These are phyloP conservation scores for Oenanthe oenanthe DNA, from an alignment of 2,113 vertebrate species.

Conservation along the genomic window DNA sequence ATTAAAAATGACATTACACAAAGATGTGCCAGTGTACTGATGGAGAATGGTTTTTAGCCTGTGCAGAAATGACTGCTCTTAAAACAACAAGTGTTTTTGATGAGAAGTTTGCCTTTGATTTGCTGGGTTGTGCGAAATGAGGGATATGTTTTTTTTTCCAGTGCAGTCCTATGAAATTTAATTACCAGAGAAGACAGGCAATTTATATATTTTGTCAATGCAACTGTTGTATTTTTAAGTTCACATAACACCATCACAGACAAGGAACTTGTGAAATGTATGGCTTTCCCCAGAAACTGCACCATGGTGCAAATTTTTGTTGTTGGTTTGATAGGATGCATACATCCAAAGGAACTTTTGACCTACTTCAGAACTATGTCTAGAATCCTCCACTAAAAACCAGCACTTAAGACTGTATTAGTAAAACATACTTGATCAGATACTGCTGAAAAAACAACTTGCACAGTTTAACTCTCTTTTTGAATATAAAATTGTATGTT, in stretches of 20 bases:
- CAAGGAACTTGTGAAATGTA: conserved; percentile 9
- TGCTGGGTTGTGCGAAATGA: not conserved
- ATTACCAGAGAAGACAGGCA: not conserved
- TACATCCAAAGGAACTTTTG: conserved; percentile 31
- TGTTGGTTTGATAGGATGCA: not conserved
- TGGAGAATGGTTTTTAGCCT: not conserved
- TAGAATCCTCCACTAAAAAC: not conserved
- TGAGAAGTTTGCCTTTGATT: conserved; percentile 9
- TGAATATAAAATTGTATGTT: not conserved
- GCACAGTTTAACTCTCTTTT: not conserved
- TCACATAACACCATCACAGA: not conserved
- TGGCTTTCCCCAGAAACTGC: conserved; percentile 5
- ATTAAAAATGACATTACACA: not conserved
- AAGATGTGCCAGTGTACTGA: not conserved
- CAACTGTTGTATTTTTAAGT: not conserved
- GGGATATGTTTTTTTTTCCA: conserved; percentile 21
- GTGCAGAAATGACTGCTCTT: not conserved
- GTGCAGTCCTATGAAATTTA: not conserved
- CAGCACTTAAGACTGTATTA: not conserved
- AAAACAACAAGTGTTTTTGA: conserved; percentile 13
- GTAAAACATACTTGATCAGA: not conserved
- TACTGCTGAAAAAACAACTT: not conserved
- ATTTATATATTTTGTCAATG: conserved; percentile 12
- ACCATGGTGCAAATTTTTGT: not conserved
- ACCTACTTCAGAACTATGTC: conserved; percentile 24